Conservation (phyloP, 2,888 invertebrate genomes). For the Drosophila tripunctata region DNA sequence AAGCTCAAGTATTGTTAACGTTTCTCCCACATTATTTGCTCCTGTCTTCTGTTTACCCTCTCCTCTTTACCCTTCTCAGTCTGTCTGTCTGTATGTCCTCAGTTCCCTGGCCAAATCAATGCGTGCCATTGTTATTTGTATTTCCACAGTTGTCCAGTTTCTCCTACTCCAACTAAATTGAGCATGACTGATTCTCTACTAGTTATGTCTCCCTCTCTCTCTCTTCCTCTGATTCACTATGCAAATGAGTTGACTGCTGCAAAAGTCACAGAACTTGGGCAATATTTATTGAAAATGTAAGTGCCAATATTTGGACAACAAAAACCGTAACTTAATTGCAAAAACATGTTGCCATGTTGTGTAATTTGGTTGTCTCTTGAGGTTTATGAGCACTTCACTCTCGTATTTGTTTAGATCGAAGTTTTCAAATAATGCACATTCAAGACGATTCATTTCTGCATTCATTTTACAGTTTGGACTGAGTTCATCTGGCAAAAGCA, state of each 20-base stretch:
- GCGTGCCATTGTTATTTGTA: slow-evolving; percentile 76
- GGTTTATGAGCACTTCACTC: background rate
- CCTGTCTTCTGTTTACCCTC: background rate
- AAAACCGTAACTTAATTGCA: slow-evolving; percentile 73
- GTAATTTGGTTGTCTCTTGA: slow-evolving; percentile 20
- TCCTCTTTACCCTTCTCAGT: too few relatives aligned
- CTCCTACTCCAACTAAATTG: slow-evolving; percentile 51
- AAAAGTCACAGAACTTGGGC: slow-evolving; percentile 18
- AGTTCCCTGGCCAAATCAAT: slow-evolving; percentile 61
- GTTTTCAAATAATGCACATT: background rate
- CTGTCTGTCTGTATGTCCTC: slow-evolving; percentile 13
- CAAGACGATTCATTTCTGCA: background rate
- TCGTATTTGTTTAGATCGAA: background rate
- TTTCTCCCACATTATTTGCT: slow-evolving; percentile 38
- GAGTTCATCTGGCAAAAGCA: slow-evolving; percentile 9
- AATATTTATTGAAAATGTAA: slow-evolving; percentile 73
- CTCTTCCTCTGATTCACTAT: slow-evolving; percentile 39
- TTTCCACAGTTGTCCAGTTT: slow-evolving; percentile 40
- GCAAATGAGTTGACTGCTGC: slow-evolving; percentile 60
- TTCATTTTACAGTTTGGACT: background rate
- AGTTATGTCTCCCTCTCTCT: slow-evolving; percentile 51
- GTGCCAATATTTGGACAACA: slow-evolving; percentile 72
- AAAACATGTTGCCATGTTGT: slow-evolving; percentile 42
- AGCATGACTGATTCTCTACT: slow-evolving; percentile 54
- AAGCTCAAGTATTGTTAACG: slow-evolving; percentile 59